Evolutionary conservation across 2,797 vertebrate genomes (phyloP).

Genomic region (Anabas testudineus): DNA sequence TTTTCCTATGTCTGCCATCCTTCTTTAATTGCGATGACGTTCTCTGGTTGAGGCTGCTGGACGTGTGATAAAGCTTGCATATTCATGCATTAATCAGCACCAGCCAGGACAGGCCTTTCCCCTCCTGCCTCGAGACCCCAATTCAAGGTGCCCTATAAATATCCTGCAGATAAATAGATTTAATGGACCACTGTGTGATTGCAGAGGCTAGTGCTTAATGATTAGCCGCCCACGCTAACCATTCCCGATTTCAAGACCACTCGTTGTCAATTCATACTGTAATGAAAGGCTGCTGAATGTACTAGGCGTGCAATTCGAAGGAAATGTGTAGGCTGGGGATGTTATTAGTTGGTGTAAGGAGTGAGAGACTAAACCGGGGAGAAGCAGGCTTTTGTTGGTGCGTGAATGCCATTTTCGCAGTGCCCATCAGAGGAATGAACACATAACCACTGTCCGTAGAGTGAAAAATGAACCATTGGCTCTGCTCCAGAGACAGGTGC

Average conservation of each 20-base stretch:
- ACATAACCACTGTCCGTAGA: constrained; percentile 27
- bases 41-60: constrained; percentile 66
- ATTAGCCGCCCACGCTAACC: constrained; percentile 50
- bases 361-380: constrained; percentile 44
- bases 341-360: constrained; percentile 60
- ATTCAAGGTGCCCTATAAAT: constrained; percentile 69
- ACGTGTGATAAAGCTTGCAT: constrained; percentile 72
- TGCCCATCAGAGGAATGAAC: constrained; percentile 43
- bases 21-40: constrained; percentile 76
- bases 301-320: constrained; percentile 36
- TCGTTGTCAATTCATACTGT: constrained; percentile 59
- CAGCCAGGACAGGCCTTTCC: constrained; percentile 38
- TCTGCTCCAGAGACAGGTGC: constrained; percentile 34
- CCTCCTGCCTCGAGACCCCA: constrained; percentile 63
- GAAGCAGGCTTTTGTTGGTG: constrained; percentile 46
- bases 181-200: constrained; percentile 59
- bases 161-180: constrained; percentile 61
- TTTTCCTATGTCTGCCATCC: constrained; percentile 56
- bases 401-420: constrained; percentile 60
- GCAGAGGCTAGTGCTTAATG: constrained; percentile 41
- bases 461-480: constrained; percentile 40
- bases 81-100: constrained; percentile 75
- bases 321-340: constrained; percentile 44
- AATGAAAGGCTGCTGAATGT: constrained; percentile 63
- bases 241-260: constrained; percentile 44